Conservation (phyloP, 2,797 vertebrate species). For the Varecia variegata region DNA sequence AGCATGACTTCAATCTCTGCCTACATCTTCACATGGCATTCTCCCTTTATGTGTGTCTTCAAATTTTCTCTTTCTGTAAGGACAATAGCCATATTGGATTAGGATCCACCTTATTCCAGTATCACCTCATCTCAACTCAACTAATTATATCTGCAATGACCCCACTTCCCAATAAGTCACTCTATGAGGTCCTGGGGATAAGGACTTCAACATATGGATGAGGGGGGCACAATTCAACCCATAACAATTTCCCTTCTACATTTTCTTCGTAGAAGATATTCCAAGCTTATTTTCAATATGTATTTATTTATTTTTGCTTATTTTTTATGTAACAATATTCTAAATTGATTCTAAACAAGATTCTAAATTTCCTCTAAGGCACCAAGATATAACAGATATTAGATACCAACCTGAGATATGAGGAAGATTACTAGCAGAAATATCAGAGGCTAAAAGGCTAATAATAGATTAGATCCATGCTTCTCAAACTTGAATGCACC, state of each 20-base stretch:
- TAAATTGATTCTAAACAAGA: not conserved
- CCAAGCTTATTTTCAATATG: not conserved
- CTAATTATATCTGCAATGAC: not conserved
- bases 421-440: not conserved
- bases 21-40: not conserved
- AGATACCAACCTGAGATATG: not conserved
- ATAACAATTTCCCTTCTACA: not conserved
- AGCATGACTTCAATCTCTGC: not conserved
- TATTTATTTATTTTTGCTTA: not conserved
- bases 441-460: slow-evolving; percentile 5
- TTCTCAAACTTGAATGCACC: not conserved
- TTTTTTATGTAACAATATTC: not conserved
- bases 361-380: not conserved
- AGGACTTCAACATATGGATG: not conserved
- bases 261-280: not conserved
- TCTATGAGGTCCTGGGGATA: not conserved
- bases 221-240: not conserved
- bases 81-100: not conserved
- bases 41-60: not conserved
- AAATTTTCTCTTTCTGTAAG: not conserved
- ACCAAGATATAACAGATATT: slow-evolving; percentile 25
- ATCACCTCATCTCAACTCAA: not conserved
- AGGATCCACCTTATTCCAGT: not conserved
- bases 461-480: not conserved
- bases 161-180: not conserved